Base-by-base conservation (phyloP, 2,888 invertebrate species). In the Scelioninae gen. 1 region DNA sequence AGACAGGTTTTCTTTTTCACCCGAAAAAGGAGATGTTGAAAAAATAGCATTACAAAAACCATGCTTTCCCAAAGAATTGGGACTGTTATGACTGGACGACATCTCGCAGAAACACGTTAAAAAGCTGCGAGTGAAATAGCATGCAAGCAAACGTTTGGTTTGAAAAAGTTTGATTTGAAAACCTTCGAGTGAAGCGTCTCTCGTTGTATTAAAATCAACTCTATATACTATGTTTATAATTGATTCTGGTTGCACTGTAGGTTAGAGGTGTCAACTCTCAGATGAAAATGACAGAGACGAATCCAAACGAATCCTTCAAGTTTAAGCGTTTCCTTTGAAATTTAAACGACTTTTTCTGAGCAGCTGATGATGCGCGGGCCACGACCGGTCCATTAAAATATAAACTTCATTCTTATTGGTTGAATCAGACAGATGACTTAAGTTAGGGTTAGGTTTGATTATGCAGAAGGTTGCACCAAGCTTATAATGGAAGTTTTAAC, bases 21-120 rank as follows among this genome's bases (percentile, higher is more conserved):
- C 89, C 51, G 78, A 86, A 75, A 89, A 83, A 38, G 91, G 89
- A 23, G 89, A 89, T 62, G 86, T 91, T 43, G 92, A 89, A 60
- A 92, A 92, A 82, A 92, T 91, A 77, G 92, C 91, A 85, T 89
- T 88, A 71, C 88, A 90, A 87, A 89, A 91, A 80, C 91, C 89
- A 66, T 89, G 88, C 34, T 79, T 82, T 49, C 60, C 74, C 62
- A 49, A 38, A 10, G 40, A 31, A 15, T 23, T 71, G 16, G 83
- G 63, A 40, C 60, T 82, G 66, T 74, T 79, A 49, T 68, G 82
- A 56, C 76, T 85, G 10, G 90, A 87, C 9, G 56, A 43, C 91
- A 91, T 91, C 40, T 38, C 66, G 10, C 7, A 15, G 75, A 29
- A 83, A 51, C 62, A 47, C 43, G 32, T 29, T 60, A 71, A 65